Conservation (phyloP, 2,113 vertebrate species). For the Sinocyclocheilus anshuiensis region DNA sequence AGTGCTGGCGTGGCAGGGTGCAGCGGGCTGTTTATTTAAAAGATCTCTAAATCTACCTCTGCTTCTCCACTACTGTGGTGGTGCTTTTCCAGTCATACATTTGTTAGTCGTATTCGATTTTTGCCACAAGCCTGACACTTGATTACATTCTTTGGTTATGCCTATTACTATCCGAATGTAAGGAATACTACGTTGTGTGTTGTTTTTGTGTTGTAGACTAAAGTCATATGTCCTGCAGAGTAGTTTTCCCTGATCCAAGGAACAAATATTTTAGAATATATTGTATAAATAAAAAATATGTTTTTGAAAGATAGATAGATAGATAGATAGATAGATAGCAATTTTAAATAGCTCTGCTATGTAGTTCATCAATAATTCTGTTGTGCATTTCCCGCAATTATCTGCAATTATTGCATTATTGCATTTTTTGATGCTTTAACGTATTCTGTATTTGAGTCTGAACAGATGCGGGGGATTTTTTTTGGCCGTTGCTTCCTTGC, state of each 20-base stretch:
- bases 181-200: neutral
- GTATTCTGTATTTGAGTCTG: constrained; percentile 8
- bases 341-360: neutral
- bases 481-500: neutral
- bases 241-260: neutral
- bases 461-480: constrained; percentile 2
- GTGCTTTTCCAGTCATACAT: constrained; percentile 9
- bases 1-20: constrained; percentile 48
- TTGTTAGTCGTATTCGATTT: neutral
- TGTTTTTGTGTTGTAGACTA: neutral
- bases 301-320: neutral
- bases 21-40: constrained; percentile 51
- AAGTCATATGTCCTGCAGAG: neutral
- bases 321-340: neutral
- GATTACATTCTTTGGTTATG: constrained; percentile 2
- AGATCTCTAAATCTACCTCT: constrained; percentile 45
- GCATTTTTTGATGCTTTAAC: neutral
- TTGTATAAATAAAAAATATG: neutral
- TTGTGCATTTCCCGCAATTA: neutral
- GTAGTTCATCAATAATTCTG: neutral
- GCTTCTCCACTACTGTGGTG: constrained; percentile 28
- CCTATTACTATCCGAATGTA: neutral
- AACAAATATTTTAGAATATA: neutral
- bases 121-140: constrained; percentile 10
- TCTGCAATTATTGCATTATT: neutral